These are phyloP conservation scores for Panzeria rudis DNA, from an alignment of 2,888 invertebrate species.

Conservation along the genomic window DNA sequence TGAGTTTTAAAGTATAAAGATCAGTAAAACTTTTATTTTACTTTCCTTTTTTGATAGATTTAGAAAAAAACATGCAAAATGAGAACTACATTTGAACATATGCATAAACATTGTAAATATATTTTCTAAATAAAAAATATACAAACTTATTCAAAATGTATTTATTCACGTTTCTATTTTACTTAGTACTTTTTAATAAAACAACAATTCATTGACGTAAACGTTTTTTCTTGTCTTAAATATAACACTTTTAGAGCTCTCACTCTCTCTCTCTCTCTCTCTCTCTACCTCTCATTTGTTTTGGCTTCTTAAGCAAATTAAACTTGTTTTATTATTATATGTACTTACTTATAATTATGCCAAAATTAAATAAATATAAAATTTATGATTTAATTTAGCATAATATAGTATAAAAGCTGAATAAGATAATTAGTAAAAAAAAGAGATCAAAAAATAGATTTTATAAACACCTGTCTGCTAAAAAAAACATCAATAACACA, in stretches of 20 bases:
- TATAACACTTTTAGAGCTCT: conserved; percentile 42
- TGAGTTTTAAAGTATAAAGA: too few species aligned
- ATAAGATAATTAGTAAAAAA: neutral
- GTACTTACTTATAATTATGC: conserved; percentile 74
- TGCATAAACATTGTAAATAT: neutral
- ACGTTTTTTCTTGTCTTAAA: neutral
- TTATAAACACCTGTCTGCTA: conserved; percentile 52
- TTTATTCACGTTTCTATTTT: neutral
- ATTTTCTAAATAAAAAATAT: neutral
- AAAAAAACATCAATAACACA: conserved; percentile 28
- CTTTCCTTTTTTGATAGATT: neutral
- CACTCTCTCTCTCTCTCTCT: conserved; percentile 56
- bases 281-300: conserved; percentile 56
- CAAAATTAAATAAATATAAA: conserved; percentile 76
- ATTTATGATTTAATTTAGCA: conserved; percentile 33
- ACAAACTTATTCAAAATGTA: neutral
- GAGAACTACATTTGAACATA: neutral
- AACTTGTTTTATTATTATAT: conserved; percentile 13
- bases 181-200: conserved; percentile 1
- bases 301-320: conserved; percentile 55
- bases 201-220: conserved; percentile 30
- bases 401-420: neutral
- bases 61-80: neutral
- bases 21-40: neutral
- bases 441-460: conserved; percentile 25